A percentile compares a stretch with the other conserved stretches of the same genome.
These are phyloP conservation scores for Listronotus oregonensis DNA, from an alignment of 1,140 invertebrate species.

Conservation along the genomic window DNA sequence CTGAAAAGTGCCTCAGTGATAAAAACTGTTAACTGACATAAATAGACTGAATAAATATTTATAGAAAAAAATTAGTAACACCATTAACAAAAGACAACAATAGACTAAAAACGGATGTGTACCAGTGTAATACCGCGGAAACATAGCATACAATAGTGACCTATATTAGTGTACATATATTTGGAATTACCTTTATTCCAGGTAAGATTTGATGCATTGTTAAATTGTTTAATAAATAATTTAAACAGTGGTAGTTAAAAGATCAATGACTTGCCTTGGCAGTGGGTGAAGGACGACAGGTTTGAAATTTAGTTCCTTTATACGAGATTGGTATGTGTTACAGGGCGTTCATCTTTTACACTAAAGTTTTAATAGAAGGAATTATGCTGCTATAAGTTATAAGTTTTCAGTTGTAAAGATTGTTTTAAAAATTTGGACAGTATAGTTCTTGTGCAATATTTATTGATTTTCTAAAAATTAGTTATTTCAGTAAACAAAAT, in stretches of 20 bases:
- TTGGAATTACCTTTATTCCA: conserved; percentile 26
- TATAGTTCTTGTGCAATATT: too few species aligned
- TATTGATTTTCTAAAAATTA: too few species aligned
- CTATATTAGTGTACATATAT: conserved; percentile 13
- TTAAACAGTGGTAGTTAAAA: conserved; percentile 12
- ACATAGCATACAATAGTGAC: conserved; percentile 25
- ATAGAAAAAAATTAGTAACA: conserved; percentile 3
- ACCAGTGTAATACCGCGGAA: conserved; percentile 15
- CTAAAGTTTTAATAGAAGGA: background rate
- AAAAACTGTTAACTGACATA: background rate
- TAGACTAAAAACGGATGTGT: conserved; percentile 20
- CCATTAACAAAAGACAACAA: conserved; percentile 11
- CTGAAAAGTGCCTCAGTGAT: background rate
- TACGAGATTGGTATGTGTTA: background rate
- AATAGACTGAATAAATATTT: conserved; percentile 8
- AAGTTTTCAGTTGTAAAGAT: too few species aligned
- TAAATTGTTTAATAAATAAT: background rate
- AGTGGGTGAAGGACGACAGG: conserved; percentile 42
- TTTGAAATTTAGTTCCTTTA: conserved; percentile 24
- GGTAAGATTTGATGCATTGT: conserved; percentile 19
- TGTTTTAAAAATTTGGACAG: too few species aligned
- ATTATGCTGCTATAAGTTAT: too few species aligned
- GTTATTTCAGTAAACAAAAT: too few species aligned
- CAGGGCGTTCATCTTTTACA: background rate
- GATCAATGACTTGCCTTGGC: conserved; percentile 45